Base-by-base conservation (phyloP, 2,888 invertebrate genomes). In the Atherix ibis region DNA sequence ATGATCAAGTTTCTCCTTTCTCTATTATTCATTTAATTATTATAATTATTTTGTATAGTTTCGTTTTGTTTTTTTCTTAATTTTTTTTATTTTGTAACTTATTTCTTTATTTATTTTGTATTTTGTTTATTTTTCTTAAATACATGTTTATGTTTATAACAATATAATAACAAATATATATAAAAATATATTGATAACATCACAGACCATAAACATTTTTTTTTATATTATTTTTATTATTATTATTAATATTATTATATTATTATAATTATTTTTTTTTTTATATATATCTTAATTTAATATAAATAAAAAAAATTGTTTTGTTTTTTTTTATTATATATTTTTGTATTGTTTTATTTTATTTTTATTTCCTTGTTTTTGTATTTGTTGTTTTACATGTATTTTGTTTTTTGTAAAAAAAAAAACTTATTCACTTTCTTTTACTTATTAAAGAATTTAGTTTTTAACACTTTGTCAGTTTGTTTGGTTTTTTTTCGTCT, bases 131-230 rank as follows among this genome's bases (percentile, higher is more conserved):
- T 41, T 37, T 43, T 39, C 36, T 39, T 44, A 40, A 42, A 40
- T 39, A 40, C 42, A n/a, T n/a, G 40, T 38, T 38, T 42, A 41
- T 42, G 33, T 44, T 44, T 46, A n/a, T n/a, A 46, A 46, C 46
- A 46, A 46, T 45, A 46, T 46, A 46, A 46, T 47, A 48, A 48
- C 48, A 48, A 47, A 46, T 48, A 48, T 47, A 46, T 48, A 48
- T 46, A 48, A 48, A 48, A 48, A 47, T 48, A 48, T 46, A 47
- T 47, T 47, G 44, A 47, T 48, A 48, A 45, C 47, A 48, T 48
- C 48, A 48, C 48, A 48, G 48, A 48, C 45, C 45, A 45, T 43
- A 46, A 45, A 44, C 44, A 43, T 43, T 46, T 46, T 44, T n/a
- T n/a, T n/a, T n/a, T n/a, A n/a, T n/a, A n/a, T n/a, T n/a, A n/a